Percentiles rank a stretch among this genome's conserved stretches.
Conservation (phyloP, 1,140 invertebrate species). For the Ctenoplectra terminalis region DNA sequence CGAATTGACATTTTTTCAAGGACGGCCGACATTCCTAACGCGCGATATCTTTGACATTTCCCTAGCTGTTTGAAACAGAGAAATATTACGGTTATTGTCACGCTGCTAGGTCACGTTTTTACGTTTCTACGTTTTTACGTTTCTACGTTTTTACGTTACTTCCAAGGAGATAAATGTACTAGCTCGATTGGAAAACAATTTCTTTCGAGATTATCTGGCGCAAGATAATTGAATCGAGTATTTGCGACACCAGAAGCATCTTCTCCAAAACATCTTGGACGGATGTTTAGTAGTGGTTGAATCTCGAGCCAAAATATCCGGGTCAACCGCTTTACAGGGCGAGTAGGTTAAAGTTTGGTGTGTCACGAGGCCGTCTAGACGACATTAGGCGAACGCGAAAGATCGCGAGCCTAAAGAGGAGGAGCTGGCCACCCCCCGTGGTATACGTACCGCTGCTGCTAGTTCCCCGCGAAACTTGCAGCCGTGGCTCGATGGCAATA, state of each 20-base stretch:
- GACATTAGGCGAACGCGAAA: slow-evolving; percentile 28
- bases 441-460: too few relatives aligned
- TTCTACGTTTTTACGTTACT: too few relatives aligned
- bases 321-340: slow-evolving; percentile 59
- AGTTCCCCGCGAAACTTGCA: neutral
- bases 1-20: slow-evolving; percentile 23
- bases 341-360: slow-evolving; percentile 60
- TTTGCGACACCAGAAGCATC: neutral
- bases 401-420: neutral
- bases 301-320: slow-evolving; percentile 54
- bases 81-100: too few relatives aligned
- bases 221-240: too few relatives aligned
- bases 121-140: too few relatives aligned
- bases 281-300: neutral
- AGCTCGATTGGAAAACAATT: too few relatives aligned
- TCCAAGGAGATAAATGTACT: too few relatives aligned
- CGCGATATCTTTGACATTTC: slow-evolving; percentile 5
- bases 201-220: too few relatives aligned
- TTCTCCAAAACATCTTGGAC: slow-evolving; percentile 12
- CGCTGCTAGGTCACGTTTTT: too few relatives aligned
- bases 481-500: slow-evolving; percentile 21
- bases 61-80: neutral
- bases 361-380: slow-evolving; percentile 65
- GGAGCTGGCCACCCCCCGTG: too few relatives aligned
- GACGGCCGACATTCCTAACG: neutral